phyloP scores from a whole-genome alignment of 2,888 invertebrate species.

The Pecten maximus region DNA sequence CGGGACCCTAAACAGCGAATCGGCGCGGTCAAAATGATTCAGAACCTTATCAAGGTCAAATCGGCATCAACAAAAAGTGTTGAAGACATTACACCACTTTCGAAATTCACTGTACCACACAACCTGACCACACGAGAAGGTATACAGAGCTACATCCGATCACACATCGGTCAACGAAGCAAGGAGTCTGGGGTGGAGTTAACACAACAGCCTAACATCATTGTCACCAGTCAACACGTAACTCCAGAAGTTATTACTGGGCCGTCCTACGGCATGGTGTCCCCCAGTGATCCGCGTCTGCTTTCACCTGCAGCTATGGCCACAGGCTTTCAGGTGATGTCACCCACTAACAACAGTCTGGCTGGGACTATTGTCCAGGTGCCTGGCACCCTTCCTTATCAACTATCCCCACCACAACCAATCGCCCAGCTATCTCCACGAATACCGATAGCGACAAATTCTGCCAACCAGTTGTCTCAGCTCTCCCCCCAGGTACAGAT shows the following conservation, averaged over 20 bases:
- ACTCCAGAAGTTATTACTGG: not conserved
- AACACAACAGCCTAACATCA: not conserved
- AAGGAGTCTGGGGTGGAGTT: not conserved
- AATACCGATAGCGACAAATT: not conserved
- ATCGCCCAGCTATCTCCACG: not conserved
- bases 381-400: not conserved
- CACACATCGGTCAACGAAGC: not conserved
- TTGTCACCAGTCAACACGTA: not conserved
- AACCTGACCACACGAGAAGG: not conserved
- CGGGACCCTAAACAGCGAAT: not conserved
- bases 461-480: not conserved
- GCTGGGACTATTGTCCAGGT: not conserved
- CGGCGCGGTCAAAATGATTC: not conserved
- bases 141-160: not conserved
- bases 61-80: not conserved
- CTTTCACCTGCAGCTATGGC: not conserved
- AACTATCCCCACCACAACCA: not conserved
- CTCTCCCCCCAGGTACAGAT: not conserved
- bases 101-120: not conserved
- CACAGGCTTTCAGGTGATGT: not conserved
- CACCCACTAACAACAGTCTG: not conserved
- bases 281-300: conserved; percentile 19
- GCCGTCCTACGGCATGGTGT: not conserved
- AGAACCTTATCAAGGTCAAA: not conserved
- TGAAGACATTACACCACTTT: not conserved